Conservation (phyloP, 2,797 vertebrate genomes). For the Silurus lanzhouensis region DNA sequence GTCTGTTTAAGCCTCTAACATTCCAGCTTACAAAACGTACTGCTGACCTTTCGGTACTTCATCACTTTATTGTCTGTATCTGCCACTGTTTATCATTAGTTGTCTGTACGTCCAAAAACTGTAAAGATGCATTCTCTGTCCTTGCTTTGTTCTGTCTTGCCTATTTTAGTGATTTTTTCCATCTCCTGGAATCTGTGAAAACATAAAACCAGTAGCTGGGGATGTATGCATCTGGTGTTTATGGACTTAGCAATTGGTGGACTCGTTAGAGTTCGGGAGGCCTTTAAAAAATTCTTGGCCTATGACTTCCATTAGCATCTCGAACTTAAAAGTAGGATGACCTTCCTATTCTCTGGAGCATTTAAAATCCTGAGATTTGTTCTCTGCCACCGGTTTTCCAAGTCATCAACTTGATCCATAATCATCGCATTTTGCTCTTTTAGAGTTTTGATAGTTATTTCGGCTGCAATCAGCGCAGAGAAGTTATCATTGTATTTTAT, state of each 20-base stretch:
- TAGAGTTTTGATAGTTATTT: not conserved
- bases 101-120: not conserved
- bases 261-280: too few species aligned
- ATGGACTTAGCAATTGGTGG: too few species aligned
- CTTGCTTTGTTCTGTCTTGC: too few species aligned
- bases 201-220: too few species aligned
- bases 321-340: not conserved
- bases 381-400: conserved; percentile 27
- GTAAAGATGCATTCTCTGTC: not conserved
- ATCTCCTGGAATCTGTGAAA: too few species aligned
- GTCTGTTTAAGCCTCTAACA: not conserved
- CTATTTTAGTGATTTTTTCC: too few species aligned
- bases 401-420: not conserved
- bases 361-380: conserved; percentile 33
- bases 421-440: conserved; percentile 17
- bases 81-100: not conserved
- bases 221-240: too few species aligned
- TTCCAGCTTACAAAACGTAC: not conserved
- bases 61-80: not conserved
- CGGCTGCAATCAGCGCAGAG: not conserved
- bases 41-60: not conserved
- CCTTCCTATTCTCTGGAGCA: conserved; percentile 33
- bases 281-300: not conserved
- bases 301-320: not conserved
- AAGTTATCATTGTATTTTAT: not conserved